Evolutionary conservation across 2,113 vertebrate genomes (phyloP), one percentile per base, ranked within the genome.

Genomic region (Leucosticte australis): DNA sequence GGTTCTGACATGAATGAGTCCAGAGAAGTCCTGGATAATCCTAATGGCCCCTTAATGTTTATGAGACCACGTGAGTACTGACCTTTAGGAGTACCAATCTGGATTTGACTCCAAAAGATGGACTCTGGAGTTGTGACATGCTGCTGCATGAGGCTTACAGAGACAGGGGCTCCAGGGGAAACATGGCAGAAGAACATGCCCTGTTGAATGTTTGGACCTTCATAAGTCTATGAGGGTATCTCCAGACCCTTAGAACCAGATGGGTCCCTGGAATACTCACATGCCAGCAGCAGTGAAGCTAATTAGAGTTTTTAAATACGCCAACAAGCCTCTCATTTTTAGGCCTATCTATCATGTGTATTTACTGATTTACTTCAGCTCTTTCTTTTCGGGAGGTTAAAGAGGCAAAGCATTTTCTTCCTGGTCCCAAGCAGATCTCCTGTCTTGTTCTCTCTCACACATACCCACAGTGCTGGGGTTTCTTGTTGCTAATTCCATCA

Each of bases 361-460:
- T 87, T 87, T 78, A 84, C 31, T 6, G 6, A 83, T 69, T 73
- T 31, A 53, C n/a, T 83, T 65, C 37, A 44, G 13, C 42, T 92
- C 39, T 46, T 49, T 78, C 47, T 80, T 90, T 83, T 77, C 50
- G 74, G 37, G 70, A 47, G 27, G 15, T 60, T 77, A 17, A 89
- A 70, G 64, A 83, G 55, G 47, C n/a, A 89, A 92, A 94, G 12
- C 7, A 24, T 89, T 62, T 77, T 77, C 50, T 63, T 86, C 22
- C 39, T 14, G 30, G 8, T 42, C 33, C 33, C 27, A 80, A 30
- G 26, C 7, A 9, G 37, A 86, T 59, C 22, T 90, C 41, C 31
- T 31, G 1, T 46, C 65, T 90, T 23, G 9, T 31, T 42, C 35
- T 52, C 23, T 18, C 22, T 90, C 65, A 82, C 31, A 44, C 31